Evolutionary conservation across 2,113 vertebrate species (phyloP).

Genomic region (Plestiodon gilberti): DNA sequence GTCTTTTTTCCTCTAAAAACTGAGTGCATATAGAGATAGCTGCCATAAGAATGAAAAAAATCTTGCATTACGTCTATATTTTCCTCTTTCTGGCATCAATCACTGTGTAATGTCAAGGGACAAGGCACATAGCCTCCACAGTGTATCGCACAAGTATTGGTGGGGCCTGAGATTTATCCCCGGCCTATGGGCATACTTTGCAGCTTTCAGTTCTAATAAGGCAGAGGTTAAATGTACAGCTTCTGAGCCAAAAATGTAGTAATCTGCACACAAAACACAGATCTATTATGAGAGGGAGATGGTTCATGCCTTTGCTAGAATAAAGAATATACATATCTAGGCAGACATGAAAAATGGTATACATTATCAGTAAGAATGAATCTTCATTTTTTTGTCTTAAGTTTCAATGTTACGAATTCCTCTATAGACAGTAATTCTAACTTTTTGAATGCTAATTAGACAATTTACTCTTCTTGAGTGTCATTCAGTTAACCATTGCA

Average conservation of each 20-base stretch:
- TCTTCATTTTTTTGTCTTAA: neutral
- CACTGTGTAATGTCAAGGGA: too few species aligned
- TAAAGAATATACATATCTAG: neutral
- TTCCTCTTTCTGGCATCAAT: neutral
- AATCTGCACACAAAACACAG: neutral
- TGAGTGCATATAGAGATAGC: neutral
- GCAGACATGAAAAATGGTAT: neutral
- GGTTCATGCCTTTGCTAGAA: neutral
- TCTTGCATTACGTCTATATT: neutral
- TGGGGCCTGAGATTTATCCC: too few species aligned
- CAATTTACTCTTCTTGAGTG: slow-evolving; percentile 5
- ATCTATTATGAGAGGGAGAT: neutral
- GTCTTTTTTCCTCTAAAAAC: neutral
- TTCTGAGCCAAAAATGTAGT: too few species aligned
- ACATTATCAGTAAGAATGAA: neutral
- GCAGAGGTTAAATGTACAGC: too few species aligned
- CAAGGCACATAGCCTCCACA: too few species aligned
- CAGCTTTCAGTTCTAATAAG: too few species aligned
- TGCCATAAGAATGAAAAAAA: neutral
- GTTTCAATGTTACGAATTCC: neutral
- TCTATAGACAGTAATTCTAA: neutral
- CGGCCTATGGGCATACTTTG: too few species aligned
- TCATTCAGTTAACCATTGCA: slow-evolving; percentile 40
- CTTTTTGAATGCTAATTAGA: slow-evolving; percentile 1
- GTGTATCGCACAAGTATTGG: too few species aligned